Evolutionary conservation across 2,113 vertebrate species (phyloP), one percentile per base, ranked within the genome.

Genomic region (Tetrax tetrax): DNA sequence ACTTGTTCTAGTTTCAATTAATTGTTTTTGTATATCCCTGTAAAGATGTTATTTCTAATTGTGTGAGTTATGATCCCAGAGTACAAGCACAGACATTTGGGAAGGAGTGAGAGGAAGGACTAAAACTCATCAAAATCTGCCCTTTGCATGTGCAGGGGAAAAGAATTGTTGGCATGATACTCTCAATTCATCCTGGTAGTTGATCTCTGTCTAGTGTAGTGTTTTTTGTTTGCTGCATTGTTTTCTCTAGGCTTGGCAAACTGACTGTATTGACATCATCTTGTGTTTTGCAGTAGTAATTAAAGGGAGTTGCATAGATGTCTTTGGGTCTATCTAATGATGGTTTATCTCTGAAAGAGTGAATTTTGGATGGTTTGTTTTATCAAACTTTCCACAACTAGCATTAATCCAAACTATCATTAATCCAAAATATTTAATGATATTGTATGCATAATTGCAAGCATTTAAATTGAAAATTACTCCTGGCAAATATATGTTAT

Each of bases 271-370:
- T 90, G 86, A 90, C 86, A 91, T 95, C 86, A 89, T 81, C 83
- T 90, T 76, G 43, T 48, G 3, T 95, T 96, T 95, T 90, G 91
- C 94, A 94, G 78, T 35, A 83, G 16, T 10, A 86, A 88, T 95
- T 92, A 88, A 90, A 94, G 91, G 60, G 90, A 88, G 81, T 89
- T 94, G 75, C 80, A 35, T 11, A 41, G 81, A 78, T 63, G 17
- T 53, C 83, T 96, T 57, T 87, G 85, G 57, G 79, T 94, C 45
- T 75, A 33, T 53, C 70, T 83, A 75, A 69, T 70, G 75, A 59
- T 43, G 80, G 50, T 1, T 95, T 90, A 83, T 60, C 90, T 89
- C 91, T 94, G 68, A 48, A 81, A 38, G 48, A 79, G 45, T 86
- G 50, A 70, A 28, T 96, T 90, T 92, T 89, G 90, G 65, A 64